Conservation (phyloP, 2,888 invertebrate species). For the Pseudeuparius sepicola region DNA sequence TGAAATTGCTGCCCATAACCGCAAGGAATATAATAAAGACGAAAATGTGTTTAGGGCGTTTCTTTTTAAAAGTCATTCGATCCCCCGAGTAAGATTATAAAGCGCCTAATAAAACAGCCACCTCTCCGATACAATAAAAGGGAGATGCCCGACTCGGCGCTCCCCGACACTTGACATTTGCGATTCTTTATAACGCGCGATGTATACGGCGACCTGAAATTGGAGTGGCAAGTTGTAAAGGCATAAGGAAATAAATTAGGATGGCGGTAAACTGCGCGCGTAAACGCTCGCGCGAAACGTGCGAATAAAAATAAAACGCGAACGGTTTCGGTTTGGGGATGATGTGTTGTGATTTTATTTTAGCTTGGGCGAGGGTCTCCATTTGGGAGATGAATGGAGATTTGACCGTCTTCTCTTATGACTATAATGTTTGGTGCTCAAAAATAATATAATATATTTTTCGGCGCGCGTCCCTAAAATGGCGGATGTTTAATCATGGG, state of each 20-base stretch:
- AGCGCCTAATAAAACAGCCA: slow-evolving; percentile 35
- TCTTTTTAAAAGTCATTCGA: slow-evolving; percentile 34
- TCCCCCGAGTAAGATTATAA: slow-evolving; percentile 34
- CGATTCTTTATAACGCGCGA: slow-evolving; percentile 27
- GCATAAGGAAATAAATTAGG: slow-evolving; percentile 21
- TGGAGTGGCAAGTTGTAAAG: slow-evolving; percentile 19
- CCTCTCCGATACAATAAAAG: slow-evolving; percentile 35
- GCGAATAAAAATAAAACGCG: too few relatives aligned
- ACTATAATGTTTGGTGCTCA: too few relatives aligned
- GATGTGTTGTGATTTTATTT: too few relatives aligned
- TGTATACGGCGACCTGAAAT: slow-evolving; percentile 26
- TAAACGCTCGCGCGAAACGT: too few relatives aligned
- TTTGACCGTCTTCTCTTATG: too few relatives aligned
- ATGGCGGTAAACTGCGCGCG: too few relatives aligned
- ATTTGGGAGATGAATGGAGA: too few relatives aligned
- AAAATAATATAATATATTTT: too few relatives aligned
- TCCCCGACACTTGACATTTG: slow-evolving; percentile 34
- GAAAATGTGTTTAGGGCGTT: slow-evolving; percentile 33
- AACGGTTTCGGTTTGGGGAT: too few relatives aligned
- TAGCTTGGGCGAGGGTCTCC: too few relatives aligned
- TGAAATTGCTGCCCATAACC: slow-evolving; percentile 32
- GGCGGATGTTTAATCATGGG: too few relatives aligned
- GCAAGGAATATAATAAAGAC: slow-evolving; percentile 35
- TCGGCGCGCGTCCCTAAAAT: too few relatives aligned
- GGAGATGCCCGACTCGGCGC: slow-evolving; percentile 29